Base-by-base conservation (phyloP, 1,140 invertebrate genomes). In the Temnothorax curvispinosus region DNA sequence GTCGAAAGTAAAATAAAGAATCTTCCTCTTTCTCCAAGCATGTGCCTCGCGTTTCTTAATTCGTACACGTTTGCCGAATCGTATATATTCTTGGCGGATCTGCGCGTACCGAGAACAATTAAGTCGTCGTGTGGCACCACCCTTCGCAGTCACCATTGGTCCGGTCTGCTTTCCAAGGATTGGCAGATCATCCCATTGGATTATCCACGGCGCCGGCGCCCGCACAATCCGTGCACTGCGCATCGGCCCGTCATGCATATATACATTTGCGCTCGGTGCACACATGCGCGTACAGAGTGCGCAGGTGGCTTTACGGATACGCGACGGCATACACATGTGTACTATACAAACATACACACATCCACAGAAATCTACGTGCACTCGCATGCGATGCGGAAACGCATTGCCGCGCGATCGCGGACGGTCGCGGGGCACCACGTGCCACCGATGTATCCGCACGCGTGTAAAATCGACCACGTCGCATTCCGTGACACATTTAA, bases 181-280 rank as follows among this genome's bases (percentile, higher is more conserved):
- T 95, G 94, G 94, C 88, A 92, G 94, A 95, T 95, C 76, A 94
- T 95, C 93, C 94, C 91, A 95, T 94, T 95, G 94, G 94, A 95
- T 95, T 95, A 95, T 95, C 94, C 91, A 88, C 89, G 90, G 92
- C 94, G 94, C 93, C 94, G 94, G 92, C 94, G 94, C 93, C 80
- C 78, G 92, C 58, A 86, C 89, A 77, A 76, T 77, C 77, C 80
- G 65, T 81, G 80, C 71, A 85, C 89, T 91, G 89, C 89, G 90
- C 88, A 91, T 90, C 87, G 58, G 72, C 81, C 38, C 41, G 52
- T 18, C 56, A 62, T 58, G 41, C 27, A 67, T 50, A 58, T 18
- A 65, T 35, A 27, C 60, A 56, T 52, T 47, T 52, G 54, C 47
- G 13, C 58, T n/a, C 38, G 35, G 35, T 38, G 60, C 76, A 50